These are phyloP conservation scores for Elmis aenea DNA, from an alignment of 2,888 invertebrate genomes.

Conservation along the genomic window DNA sequence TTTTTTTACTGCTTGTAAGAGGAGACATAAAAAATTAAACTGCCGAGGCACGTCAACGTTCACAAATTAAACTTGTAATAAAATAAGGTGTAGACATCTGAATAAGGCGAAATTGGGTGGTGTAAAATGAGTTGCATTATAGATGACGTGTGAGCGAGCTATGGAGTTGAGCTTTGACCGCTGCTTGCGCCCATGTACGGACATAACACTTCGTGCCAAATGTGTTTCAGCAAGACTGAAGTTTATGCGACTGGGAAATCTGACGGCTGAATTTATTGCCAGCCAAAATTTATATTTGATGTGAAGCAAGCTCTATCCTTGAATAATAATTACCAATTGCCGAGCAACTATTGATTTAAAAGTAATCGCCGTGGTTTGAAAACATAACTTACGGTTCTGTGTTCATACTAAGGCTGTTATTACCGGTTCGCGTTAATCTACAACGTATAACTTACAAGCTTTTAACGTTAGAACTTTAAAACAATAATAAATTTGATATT, in stretches of 20 bases:
- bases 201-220: constrained; percentile 22
- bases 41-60: too few species aligned
- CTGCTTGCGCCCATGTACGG: constrained; percentile 10
- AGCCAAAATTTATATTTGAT: constrained; percentile 22
- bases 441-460: too few species aligned
- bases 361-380: constrained; percentile 3
- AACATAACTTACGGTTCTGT: too few species aligned
- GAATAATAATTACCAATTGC: constrained; percentile 14
- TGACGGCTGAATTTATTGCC: constrained; percentile 24
- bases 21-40: too few species aligned
- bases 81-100: constrained; percentile 8
- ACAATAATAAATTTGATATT: too few species aligned
- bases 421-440: too few species aligned
- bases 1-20: too few species aligned
- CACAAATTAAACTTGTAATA: too few species aligned
- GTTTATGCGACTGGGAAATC: constrained; percentile 25
- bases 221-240: constrained; percentile 19
- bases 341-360: constrained; percentile 14
- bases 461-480: too few species aligned
- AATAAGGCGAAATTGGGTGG: constrained; percentile 10
- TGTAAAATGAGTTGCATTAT: constrained; percentile 14
- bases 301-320: constrained; percentile 12
- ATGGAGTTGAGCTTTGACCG: constrained; percentile 14
- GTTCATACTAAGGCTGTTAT: too few species aligned
- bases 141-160: constrained; percentile 14